Conservation (phyloP, 1,140 invertebrate genomes). For the Bombus confusus region DNA sequence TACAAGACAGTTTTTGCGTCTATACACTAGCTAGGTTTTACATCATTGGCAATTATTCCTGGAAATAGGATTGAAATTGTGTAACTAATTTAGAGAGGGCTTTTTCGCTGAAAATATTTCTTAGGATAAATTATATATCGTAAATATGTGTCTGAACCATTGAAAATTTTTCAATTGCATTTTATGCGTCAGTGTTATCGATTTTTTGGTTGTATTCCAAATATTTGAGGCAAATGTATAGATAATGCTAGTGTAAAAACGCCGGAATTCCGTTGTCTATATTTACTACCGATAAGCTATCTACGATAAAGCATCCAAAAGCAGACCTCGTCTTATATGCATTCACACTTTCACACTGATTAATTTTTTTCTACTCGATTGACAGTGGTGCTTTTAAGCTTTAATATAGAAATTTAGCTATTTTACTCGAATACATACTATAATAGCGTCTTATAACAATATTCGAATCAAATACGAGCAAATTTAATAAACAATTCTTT, state of each 20-base stretch:
- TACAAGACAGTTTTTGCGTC: too few relatives aligned
- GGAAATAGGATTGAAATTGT: not conserved
- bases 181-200: not conserved
- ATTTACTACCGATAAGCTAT: conserved; percentile 36
- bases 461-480: not conserved
- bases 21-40: too few relatives aligned
- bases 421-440: not conserved
- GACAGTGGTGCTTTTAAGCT: not conserved
- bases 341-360: conserved; percentile 1
- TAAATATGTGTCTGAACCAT: not conserved
- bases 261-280: conserved; percentile 23
- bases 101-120: not conserved
- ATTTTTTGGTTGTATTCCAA: not conserved
- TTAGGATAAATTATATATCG: not conserved
- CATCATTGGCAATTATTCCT: not conserved
- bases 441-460: too few relatives aligned
- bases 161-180: not conserved
- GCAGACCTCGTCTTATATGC: not conserved
- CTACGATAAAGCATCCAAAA: conserved; percentile 2
- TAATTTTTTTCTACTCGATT: conserved; percentile 4
- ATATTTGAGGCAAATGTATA: not conserved
- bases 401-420: not conserved
- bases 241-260: not conserved
- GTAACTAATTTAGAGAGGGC: not conserved
- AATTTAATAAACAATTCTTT: not conserved